phyloP scores from a whole-genome alignment of 2,888 invertebrate species.

The Myopa testacea region DNA sequence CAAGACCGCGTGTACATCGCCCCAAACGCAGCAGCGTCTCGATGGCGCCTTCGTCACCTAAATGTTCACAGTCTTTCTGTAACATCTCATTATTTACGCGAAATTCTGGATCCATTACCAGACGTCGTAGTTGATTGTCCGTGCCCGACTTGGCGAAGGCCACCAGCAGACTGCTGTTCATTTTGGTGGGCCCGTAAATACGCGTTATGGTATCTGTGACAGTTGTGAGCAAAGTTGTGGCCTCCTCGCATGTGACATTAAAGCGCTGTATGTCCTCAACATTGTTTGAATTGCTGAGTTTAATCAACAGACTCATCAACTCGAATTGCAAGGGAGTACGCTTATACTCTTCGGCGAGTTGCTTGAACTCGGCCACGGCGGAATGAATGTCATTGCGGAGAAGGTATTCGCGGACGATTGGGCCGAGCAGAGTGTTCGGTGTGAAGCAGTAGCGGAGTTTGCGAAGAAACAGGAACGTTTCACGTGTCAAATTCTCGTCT shows the following conservation, averaged over 20 bases:
- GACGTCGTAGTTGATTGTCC: conserved; percentile 68
- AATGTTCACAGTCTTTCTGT: conserved; percentile 70
- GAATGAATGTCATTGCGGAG: conserved; percentile 68
- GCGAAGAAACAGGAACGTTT: conserved; percentile 71
- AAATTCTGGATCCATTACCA: conserved; percentile 70
- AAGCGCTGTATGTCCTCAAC: conserved; percentile 49
- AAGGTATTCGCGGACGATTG: conserved; percentile 73
- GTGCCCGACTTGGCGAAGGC: conserved; percentile 70
- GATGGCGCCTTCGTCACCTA: conserved; percentile 61
- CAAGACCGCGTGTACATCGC: conserved; percentile 60
- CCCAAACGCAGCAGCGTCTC: conserved; percentile 61
- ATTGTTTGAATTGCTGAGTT: conserved; percentile 56
- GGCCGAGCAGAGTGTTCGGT: conserved; percentile 73
- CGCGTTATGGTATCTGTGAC: conserved; percentile 62
- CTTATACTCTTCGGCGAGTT: conserved; percentile 70
- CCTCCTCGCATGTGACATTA: conserved; percentile 53
- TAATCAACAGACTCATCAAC: conserved; percentile 69
- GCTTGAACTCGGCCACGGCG: conserved; percentile 72
- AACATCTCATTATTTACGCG: conserved; percentile 71
- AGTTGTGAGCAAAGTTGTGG: conserved; percentile 64
- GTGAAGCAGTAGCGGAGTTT: conserved; percentile 72
- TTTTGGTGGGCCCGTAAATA: conserved; percentile 68
- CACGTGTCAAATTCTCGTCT: conserved; percentile 68
- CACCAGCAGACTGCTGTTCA: conserved; percentile 67
- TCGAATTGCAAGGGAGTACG: conserved; percentile 77